Percentiles rank a stretch among this genome's conserved stretches.
phyloP scores from a whole-genome alignment of 2,113 vertebrate genomes.

The Heterotis niloticus region DNA sequence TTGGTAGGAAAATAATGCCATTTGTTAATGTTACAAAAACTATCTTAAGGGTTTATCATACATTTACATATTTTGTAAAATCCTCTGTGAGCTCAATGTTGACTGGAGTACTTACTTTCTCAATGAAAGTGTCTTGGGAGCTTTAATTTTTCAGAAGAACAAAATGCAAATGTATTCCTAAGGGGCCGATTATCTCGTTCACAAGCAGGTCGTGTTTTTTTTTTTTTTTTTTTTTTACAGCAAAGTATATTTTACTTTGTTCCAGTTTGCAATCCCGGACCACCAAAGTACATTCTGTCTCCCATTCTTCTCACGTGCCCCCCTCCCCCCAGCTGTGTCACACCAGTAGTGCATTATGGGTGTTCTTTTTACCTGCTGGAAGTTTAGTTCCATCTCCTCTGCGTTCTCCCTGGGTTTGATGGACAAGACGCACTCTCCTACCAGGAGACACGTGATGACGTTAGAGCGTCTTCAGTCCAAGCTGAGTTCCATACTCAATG shows the following conservation, averaged over 20 bases:
- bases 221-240: too few species aligned
- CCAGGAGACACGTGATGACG: constrained; percentile 19
- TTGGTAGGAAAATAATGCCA: background rate
- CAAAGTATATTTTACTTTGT: background rate
- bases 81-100: too few species aligned
- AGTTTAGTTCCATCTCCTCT: constrained; percentile 87
- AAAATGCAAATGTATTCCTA: background rate
- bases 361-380: constrained; percentile 77
- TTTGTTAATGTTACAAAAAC: background rate
- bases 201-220: background rate
- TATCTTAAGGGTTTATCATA: background rate
- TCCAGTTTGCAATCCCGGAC: background rate
- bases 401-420: constrained; percentile 78
- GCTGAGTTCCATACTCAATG: background rate
- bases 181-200: background rate
- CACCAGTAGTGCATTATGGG: background rate
- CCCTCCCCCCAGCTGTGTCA: background rate
- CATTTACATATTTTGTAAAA: background rate
- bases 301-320: too few species aligned
- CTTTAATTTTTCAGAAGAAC: background rate
- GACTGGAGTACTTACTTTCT: background rate
- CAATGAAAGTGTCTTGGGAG: background rate
- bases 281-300: too few species aligned
- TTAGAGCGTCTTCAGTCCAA: background rate
- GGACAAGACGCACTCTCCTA: constrained; percentile 86